phyloP scores from a whole-genome alignment of 2,113 vertebrate species.

The Colaptes auratus region DNA sequence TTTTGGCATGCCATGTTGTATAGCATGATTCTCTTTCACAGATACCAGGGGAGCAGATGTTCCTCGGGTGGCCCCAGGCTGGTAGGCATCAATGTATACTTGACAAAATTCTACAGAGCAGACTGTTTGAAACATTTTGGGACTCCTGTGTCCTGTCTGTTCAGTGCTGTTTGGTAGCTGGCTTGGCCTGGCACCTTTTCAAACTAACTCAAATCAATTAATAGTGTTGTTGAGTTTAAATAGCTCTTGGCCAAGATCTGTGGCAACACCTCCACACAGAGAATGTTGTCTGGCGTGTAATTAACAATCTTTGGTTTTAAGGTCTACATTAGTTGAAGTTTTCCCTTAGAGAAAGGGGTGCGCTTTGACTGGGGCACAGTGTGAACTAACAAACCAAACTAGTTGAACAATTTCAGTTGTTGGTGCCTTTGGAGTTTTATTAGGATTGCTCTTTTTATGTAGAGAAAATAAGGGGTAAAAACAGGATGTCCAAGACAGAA shows the following conservation, averaged over 20 bases:
- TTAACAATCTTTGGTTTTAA: background rate
- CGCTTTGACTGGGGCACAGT: background rate
- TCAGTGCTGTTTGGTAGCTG: background rate
- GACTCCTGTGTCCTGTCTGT: conserved; percentile 16
- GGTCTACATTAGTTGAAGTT: background rate
- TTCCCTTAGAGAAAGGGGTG: background rate
- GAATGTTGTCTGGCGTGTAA: background rate
- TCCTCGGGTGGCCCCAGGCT: conserved; percentile 68
- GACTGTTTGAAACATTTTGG: background rate
- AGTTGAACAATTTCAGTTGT: background rate
- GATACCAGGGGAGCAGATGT: conserved; percentile 72
- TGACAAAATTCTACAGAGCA: conserved; percentile 49
- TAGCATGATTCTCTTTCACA: conserved; percentile 36
- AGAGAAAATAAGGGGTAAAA: background rate
- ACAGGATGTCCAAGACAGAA: background rate
- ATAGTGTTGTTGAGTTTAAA: background rate
- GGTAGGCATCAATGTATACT: conserved; percentile 45
- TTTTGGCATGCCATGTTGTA: conserved; percentile 55
- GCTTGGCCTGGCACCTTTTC: background rate
- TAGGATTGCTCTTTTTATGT: background rate
- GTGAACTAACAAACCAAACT: background rate
- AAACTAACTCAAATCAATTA: background rate
- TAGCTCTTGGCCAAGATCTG: background rate
- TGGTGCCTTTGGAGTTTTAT: background rate
- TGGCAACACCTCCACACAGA: background rate